These are phyloP conservation scores for Gila orcuttii DNA, from an alignment of 2,113 vertebrate species.

Conservation along the genomic window DNA sequence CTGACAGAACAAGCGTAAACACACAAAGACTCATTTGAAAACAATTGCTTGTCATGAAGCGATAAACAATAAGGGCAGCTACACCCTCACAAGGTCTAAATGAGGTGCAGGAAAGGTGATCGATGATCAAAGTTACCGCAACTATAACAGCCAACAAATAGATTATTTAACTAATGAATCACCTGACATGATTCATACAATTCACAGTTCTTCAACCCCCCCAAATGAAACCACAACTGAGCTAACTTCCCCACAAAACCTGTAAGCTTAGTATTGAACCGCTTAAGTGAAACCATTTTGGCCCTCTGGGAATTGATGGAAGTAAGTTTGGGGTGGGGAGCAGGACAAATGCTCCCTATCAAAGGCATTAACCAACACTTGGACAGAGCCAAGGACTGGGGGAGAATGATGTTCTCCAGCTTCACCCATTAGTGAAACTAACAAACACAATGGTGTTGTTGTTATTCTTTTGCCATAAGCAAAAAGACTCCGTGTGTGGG, in stretches of 20 bases:
- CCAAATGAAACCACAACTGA: conserved; percentile 26
- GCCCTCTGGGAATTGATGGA: conserved; percentile 89
- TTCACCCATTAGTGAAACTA: conserved; percentile 99
- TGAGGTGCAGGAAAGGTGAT: neutral
- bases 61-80: conserved; percentile 77
- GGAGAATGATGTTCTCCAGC: conserved; percentile 99
- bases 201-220: neutral
- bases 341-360: conserved; percentile 91
- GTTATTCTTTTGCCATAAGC: conserved; percentile 99
- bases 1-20: conserved; percentile 88
- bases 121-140: neutral
- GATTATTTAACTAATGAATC: conserved; percentile 6
- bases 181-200: neutral
- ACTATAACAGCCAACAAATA: neutral
- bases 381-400: conserved; percentile 90
- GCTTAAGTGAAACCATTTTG: conserved; percentile 89
- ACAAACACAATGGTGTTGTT: conserved; percentile 99
- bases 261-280: conserved; percentile 69
- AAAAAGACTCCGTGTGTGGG: conserved; percentile 99
- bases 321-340: conserved; percentile 56
- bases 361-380: conserved; percentile 91
- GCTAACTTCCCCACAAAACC: conserved; percentile 13
- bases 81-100: conserved; percentile 41
- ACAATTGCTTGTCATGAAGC: conserved; percentile 85
- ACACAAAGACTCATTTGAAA: conserved; percentile 87